A percentile compares a stretch with the other conserved stretches of the same genome.
phyloP scores from a whole-genome alignment of 2,113 vertebrate genomes.

The Cisticola juncidis region DNA sequence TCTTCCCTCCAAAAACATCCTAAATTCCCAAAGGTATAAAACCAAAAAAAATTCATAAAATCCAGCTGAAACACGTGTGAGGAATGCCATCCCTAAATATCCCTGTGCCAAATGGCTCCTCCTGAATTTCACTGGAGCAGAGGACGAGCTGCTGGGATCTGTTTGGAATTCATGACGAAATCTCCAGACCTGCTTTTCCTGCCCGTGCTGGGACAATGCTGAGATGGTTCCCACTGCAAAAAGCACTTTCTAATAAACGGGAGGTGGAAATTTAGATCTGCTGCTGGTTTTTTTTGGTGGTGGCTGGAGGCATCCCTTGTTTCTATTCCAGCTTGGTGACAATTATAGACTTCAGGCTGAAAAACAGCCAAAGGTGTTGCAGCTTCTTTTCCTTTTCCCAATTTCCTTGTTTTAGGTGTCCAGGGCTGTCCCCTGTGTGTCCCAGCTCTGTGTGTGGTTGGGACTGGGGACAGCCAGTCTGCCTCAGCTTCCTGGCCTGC shows the following conservation, averaged over 20 bases:
- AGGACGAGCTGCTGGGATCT: background rate
- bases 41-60: background rate
- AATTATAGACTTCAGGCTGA: background rate
- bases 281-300: background rate
- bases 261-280: constrained; percentile 43
- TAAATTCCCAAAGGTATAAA: background rate
- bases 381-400: constrained; percentile 3
- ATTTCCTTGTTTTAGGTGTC: background rate
- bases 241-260: background rate
- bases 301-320: background rate
- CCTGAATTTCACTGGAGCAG: background rate
- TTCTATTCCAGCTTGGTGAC: background rate
- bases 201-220: constrained; percentile 43
- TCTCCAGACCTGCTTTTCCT: constrained; percentile 54
- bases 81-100: background rate
- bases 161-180: constrained; percentile 45
- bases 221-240: constrained; percentile 16
- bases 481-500: constrained; percentile 49
- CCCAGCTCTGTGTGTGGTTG: background rate
- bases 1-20: background rate
- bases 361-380: background rate
- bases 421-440: background rate
- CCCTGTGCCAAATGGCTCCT: background rate
- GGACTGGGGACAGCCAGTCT: constrained; percentile 31
- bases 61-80: background rate